These are phyloP conservation scores for Paralvinella palmiformis DNA, from an alignment of 1,140 invertebrate genomes.

Conservation along the genomic window DNA sequence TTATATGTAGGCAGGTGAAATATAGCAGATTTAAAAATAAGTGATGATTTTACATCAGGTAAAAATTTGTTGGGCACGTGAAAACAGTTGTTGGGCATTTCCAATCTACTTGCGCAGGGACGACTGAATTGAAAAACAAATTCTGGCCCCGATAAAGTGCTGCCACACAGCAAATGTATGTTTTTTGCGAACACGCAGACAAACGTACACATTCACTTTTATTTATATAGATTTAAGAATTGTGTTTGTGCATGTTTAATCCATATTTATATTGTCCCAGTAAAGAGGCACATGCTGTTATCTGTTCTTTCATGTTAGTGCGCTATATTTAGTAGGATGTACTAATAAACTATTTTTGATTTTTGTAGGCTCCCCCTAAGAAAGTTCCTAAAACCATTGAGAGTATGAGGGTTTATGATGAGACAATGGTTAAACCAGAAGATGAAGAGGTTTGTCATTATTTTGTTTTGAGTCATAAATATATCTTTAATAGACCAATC, in stretches of 20 bases:
- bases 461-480: slow-evolving; percentile 16
- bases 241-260: too few species aligned
- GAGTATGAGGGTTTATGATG: slow-evolving; percentile 82
- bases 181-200: background rate
- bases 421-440: slow-evolving; percentile 72
- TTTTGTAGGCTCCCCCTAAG: slow-evolving; percentile 54
- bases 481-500: too few species aligned
- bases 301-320: background rate
- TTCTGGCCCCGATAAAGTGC: too few species aligned
- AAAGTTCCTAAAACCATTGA: slow-evolving; percentile 87
- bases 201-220: too few species aligned
- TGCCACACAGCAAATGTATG: too few species aligned
- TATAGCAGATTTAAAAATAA: too few species aligned
- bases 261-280: background rate
- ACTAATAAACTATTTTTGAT: slow-evolving; percentile 2
- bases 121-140: too few species aligned
- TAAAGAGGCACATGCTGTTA: background rate
- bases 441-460: slow-evolving; percentile 74
- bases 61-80: too few species aligned
- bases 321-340: background rate
- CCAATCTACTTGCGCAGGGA: too few species aligned
- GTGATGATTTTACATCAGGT: too few species aligned
- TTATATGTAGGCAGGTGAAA: too few species aligned
- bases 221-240: background rate
- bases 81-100: too few species aligned